phyloP scores from a whole-genome alignment of 2,113 vertebrate species.

The Xiphophorus hellerii region DNA sequence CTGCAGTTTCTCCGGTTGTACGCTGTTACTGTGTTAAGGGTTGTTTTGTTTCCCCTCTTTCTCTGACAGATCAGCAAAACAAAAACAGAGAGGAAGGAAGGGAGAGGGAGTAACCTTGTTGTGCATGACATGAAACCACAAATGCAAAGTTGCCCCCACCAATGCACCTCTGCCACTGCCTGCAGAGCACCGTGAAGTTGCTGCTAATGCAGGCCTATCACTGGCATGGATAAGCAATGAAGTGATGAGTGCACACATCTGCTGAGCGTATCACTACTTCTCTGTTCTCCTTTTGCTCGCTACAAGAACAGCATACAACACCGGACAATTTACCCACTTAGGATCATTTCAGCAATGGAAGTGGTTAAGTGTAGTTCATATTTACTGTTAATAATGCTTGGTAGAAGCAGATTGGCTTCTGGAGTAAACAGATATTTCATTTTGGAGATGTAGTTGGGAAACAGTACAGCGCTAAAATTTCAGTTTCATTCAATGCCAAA shows the following conservation, averaged over 20 bases:
- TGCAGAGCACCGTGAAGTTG: conserved; percentile 76
- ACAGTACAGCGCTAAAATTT: too few relatives aligned
- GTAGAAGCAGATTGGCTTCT: neutral
- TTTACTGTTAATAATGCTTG: neutral
- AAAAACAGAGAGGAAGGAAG: conserved; percentile 37
- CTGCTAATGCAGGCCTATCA: conserved; percentile 73
- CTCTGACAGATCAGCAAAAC: conserved; percentile 31
- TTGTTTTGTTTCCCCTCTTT: conserved; percentile 31
- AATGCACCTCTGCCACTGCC: conserved; percentile 57
- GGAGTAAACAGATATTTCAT: neutral
- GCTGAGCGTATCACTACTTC: conserved; percentile 36
- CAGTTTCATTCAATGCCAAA: too few relatives aligned
- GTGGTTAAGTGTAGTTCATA: neutral
- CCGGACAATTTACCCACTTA: conserved; percentile 16
- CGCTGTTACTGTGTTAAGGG: conserved; percentile 37
- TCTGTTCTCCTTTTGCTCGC: conserved; percentile 33
- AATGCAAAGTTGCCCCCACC: conserved; percentile 73
- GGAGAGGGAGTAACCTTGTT: conserved; percentile 43
- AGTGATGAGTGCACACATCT: conserved; percentile 67
- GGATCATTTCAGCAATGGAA: neutral
- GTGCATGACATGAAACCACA: conserved; percentile 66
- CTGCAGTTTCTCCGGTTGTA: conserved; percentile 43
- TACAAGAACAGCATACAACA: conserved; percentile 6
- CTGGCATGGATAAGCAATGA: conserved; percentile 26
- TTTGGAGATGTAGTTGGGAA: neutral